These are phyloP conservation scores for Danionella dracula DNA, from an alignment of 2,797 vertebrate genomes.

Conservation along the genomic window DNA sequence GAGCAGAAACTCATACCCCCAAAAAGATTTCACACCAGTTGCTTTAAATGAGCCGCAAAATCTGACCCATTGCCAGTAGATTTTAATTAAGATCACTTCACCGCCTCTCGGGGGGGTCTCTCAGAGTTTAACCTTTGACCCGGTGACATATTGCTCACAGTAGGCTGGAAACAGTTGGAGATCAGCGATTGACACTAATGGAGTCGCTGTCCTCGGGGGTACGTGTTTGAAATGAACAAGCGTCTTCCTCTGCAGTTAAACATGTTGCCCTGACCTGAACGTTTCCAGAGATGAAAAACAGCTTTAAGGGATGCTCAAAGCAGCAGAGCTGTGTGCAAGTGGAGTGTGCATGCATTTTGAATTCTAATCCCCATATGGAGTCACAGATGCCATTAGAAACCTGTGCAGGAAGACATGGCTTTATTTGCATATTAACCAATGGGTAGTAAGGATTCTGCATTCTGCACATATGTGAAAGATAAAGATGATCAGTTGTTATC, in stretches of 20 bases:
- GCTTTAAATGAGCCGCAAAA: constrained; percentile 10
- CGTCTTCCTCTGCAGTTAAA: constrained; percentile 1
- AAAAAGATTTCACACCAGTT: constrained; percentile 9
- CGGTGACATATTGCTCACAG: constrained; percentile 9
- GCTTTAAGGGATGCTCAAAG: neutral
- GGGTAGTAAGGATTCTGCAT: no score
- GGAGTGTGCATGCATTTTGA: neutral
- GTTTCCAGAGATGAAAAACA: neutral
- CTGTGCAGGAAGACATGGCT: no score
- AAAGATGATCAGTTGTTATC: no score
- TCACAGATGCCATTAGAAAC: neutral
- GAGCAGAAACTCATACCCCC: constrained; percentile 1
- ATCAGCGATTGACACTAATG: constrained; percentile 22
- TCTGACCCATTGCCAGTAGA: neutral
- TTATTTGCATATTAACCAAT: no score
- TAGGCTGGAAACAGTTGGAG: neutral
- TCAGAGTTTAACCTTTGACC: constrained; percentile 39
- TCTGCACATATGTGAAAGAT: no score
- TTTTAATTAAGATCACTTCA: constrained; percentile 16
- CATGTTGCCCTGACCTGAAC: neutral
- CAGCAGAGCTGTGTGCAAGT: neutral
- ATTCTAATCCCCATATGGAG: neutral
- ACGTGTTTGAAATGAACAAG: constrained; percentile 18
- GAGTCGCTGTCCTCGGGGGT: neutral
- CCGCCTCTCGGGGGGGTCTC: neutral